Conservation (phyloP, 2,113 vertebrate species). For the Anolis sagrei region DNA sequence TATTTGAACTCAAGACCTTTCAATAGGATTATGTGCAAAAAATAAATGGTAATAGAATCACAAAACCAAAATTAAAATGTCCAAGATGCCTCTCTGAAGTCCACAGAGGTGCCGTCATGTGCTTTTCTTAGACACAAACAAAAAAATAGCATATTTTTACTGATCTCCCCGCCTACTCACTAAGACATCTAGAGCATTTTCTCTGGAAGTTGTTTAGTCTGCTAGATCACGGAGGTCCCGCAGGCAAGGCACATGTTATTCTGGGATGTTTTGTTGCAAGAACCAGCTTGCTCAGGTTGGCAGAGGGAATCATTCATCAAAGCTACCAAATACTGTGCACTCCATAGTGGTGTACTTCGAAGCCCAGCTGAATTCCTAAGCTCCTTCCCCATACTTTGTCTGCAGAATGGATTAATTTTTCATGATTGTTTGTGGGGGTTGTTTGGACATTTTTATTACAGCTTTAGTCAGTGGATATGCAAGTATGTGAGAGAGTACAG, state of each 20-base stretch:
- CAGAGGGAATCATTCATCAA: background rate
- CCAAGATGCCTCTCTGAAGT: background rate
- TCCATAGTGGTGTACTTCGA: background rate
- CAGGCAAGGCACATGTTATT: background rate
- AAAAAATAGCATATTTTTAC: background rate
- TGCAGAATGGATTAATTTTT: background rate
- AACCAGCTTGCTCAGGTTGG: background rate
- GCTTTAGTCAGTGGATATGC: background rate
- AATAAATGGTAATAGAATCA: background rate
- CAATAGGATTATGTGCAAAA: background rate
- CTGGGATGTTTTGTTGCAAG: background rate
- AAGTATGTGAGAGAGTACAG: background rate
- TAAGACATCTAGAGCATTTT: conserved; percentile 7
- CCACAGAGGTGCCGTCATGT: background rate
- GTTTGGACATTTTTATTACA: background rate
- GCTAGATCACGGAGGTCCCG: background rate
- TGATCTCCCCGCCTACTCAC: no score
- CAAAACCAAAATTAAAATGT: background rate
- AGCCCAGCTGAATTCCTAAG: background rate
- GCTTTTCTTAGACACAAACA: background rate
- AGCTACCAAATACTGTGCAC: background rate
- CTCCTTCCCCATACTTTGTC: background rate
- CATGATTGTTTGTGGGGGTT: background rate
- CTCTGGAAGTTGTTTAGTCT: conserved; percentile 12
- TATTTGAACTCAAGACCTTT: background rate